These are phyloP conservation scores for Diadema setosum DNA, from an alignment of 35 echinoderm and acorn worm species.

Conservation along the genomic window DNA sequence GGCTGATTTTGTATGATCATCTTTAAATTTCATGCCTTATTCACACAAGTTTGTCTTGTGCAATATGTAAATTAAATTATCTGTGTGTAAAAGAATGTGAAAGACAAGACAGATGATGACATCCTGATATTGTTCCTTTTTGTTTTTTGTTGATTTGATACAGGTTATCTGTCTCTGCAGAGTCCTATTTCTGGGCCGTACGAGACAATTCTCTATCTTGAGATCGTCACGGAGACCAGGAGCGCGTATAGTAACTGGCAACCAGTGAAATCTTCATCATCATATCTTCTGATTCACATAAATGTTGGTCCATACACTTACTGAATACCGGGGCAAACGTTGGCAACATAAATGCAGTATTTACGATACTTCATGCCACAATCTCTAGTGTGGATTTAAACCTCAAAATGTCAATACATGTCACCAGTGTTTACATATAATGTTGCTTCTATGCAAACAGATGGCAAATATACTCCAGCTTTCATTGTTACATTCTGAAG, in stretches of 20 bases:
- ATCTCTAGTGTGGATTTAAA: no score
- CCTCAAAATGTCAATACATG: no score
- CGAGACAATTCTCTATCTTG: constrained; percentile 22
- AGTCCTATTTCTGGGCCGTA: background rate
- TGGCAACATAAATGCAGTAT: background rate
- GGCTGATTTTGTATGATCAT: no score
- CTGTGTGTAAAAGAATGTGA: no score
- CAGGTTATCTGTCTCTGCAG: constrained; percentile 13
- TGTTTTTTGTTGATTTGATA: background rate
- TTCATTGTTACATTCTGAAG: no score
- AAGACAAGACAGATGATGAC: background rate
- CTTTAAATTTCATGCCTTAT: no score
- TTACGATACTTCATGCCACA: no score
- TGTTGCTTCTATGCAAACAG: no score
- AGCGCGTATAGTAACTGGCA: background rate
- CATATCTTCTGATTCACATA: background rate
- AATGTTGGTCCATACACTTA: background rate
- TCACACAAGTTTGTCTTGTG: no score
- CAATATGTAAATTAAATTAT: no score
- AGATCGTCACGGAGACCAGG: background rate
- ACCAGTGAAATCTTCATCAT: background rate
- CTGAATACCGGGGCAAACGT: background rate
- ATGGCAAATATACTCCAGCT: no score
- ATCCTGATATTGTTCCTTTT: background rate
- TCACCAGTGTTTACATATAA: no score